A percentile compares a stretch with the other conserved stretches of the same genome.
Conservation (phyloP, 2,888 invertebrate genomes). For the Empis livida region DNA sequence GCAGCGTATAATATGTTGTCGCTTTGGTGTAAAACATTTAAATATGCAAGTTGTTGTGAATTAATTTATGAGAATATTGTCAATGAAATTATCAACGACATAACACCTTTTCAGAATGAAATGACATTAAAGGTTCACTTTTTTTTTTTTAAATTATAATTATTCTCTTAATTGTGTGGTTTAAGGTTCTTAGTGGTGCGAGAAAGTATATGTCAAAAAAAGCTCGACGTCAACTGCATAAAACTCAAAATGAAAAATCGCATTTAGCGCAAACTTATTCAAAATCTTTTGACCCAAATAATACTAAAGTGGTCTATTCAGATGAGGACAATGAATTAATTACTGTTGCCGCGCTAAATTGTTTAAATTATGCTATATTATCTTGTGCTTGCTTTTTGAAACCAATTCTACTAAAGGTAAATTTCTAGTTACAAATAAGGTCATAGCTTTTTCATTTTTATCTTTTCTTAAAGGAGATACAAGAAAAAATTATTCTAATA, state of each 20-base stretch:
- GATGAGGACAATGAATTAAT: slow-evolving; percentile 18
- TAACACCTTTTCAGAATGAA: slow-evolving; percentile 19
- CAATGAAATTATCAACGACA: slow-evolving; percentile 19
- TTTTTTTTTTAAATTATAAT: neutral
- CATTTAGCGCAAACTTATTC: slow-evolving; percentile 19
- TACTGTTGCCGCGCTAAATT: slow-evolving; percentile 18
- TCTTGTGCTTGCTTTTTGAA: slow-evolving; percentile 16
- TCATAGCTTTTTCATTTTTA: neutral
- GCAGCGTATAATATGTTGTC: slow-evolving; percentile 18
- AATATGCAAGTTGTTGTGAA: slow-evolving; percentile 20
- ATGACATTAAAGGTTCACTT: slow-evolving; percentile 17
- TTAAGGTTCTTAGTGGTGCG: slow-evolving; percentile 20
- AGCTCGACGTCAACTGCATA: slow-evolving; percentile 23
- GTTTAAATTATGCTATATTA: slow-evolving; percentile 16
- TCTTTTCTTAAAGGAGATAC: slow-evolving; percentile 13
- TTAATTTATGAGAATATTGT: slow-evolving; percentile 17
- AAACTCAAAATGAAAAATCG: slow-evolving; percentile 23
- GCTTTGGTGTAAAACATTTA: slow-evolving; percentile 20
- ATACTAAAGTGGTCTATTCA: slow-evolving; percentile 13
- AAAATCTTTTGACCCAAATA: slow-evolving; percentile 13
- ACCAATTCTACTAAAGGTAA: slow-evolving; percentile 18
- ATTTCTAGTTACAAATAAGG: neutral
- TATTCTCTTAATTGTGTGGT: neutral
- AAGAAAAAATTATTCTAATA: slow-evolving; percentile 18
- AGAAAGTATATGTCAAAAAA: slow-evolving; percentile 27